These are phyloP conservation scores for Galaxea fascicularis DNA, from an alignment of 92 coral and sea anemone species.

Conservation along the genomic window DNA sequence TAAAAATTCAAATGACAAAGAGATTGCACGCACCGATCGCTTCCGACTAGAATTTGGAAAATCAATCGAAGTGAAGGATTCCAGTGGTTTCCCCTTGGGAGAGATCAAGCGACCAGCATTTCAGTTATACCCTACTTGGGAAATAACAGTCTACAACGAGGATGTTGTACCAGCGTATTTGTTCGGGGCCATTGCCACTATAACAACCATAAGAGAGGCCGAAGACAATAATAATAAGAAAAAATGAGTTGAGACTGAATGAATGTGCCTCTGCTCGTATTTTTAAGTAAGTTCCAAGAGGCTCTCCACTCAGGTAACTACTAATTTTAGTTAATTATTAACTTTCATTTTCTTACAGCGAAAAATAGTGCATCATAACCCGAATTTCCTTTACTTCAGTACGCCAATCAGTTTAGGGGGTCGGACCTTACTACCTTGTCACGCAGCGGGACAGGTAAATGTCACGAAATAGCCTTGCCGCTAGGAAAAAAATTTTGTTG, in stretches of 20 bases:
- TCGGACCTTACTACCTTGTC: no score
- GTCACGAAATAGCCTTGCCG: no score
- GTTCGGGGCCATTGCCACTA: slow-evolving; percentile 40
- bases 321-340: no score
- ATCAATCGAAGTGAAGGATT: slow-evolving; percentile 29
- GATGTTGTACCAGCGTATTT: slow-evolving; percentile 26
- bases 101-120: slow-evolving; percentile 29
- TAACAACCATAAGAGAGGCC: slow-evolving; percentile 25
- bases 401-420: no score
- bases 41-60: slow-evolving; percentile 33
- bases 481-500: no score
- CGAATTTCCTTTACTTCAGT: no score
- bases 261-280: no score
- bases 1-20: slow-evolving; percentile 33
- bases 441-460: no score
- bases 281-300: no score
- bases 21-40: slow-evolving; percentile 48
- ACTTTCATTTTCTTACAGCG: no score
- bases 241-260: not conserved
- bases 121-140: slow-evolving; percentile 42
- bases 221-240: slow-evolving; percentile 12
- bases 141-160: slow-evolving; percentile 10
- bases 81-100: slow-evolving; percentile 8
- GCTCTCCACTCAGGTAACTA: no score
- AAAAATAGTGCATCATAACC: no score